Conservation (phyloP, 2,113 vertebrate genomes). For the Clarias batrachus region DNA sequence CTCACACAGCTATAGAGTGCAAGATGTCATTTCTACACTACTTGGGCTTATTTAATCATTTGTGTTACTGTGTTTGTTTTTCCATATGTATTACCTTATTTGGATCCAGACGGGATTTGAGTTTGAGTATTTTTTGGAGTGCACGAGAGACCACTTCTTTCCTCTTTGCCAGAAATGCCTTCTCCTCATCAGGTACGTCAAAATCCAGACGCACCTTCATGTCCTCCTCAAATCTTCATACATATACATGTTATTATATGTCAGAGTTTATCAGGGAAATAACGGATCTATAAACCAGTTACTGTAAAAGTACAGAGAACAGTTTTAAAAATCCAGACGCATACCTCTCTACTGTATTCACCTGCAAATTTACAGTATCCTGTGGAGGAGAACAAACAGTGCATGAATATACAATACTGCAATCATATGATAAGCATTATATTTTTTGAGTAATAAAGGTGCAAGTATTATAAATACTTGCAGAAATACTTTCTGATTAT, state of each 20-base stretch:
- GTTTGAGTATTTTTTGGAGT: slow-evolving; percentile 73
- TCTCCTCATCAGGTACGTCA: slow-evolving; percentile 73
- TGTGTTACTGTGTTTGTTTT: neutral
- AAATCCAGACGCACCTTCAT: slow-evolving; percentile 77
- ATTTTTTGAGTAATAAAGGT: neutral
- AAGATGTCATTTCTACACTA: neutral
- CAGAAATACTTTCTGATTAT: neutral
- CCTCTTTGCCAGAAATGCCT: slow-evolving; percentile 76
- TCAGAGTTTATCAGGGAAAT: neutral
- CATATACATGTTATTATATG: neutral
- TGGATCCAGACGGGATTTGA: slow-evolving; percentile 68
- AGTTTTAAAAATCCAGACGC: neutral
- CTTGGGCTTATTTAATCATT: neutral
- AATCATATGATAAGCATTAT: neutral
- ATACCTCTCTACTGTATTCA: slow-evolving; percentile 53
- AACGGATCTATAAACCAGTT: neutral
- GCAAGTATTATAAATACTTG: neutral
- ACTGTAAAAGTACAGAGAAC: neutral
- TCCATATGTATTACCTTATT: slow-evolving; percentile 64
- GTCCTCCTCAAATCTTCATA: slow-evolving; percentile 43
- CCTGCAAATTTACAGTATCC: slow-evolving; percentile 55
- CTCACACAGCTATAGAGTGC: neutral
- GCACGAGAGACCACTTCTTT: slow-evolving; percentile 69
- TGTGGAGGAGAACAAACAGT: slow-evolving; percentile 28
- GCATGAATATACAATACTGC: neutral